phyloP scores from a whole-genome alignment of 2,113 vertebrate species.

The Neolamprologus cancellatus region DNA sequence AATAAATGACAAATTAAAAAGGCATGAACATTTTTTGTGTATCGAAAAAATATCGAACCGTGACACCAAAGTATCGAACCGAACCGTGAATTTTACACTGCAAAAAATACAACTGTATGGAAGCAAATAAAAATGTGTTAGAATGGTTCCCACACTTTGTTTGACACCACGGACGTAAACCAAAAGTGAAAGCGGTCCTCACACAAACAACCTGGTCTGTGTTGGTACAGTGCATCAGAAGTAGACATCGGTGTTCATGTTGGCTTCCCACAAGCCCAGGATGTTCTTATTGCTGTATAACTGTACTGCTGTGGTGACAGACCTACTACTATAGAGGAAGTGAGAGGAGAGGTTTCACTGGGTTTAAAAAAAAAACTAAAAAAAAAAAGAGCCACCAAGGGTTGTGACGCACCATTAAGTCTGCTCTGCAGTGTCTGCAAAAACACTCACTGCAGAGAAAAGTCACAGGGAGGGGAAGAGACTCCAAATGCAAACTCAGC shows the following conservation, averaged over 20 bases:
- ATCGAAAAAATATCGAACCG: no score
- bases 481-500: background rate
- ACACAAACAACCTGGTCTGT: background rate
- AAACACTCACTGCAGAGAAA: slow-evolving; percentile 37
- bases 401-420: slow-evolving; percentile 40
- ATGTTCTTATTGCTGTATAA: background rate
- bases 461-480: background rate
- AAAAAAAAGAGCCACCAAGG: background rate
- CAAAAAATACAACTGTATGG: background rate
- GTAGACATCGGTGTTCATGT: background rate
- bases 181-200: background rate
- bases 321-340: background rate
- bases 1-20: no score
- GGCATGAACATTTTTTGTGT: no score
- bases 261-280: background rate
- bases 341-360: slow-evolving; percentile 1
- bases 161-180: background rate
- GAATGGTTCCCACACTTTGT: background rate
- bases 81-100: no score
- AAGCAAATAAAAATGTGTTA: background rate
- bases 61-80: no score
- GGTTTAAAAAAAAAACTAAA: background rate
- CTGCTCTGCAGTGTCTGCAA: slow-evolving; percentile 48
- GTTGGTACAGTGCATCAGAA: background rate
- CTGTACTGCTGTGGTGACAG: background rate